Evolutionary conservation across 2,888 invertebrate species (phyloP).

Genomic region (Cancer borealis): DNA sequence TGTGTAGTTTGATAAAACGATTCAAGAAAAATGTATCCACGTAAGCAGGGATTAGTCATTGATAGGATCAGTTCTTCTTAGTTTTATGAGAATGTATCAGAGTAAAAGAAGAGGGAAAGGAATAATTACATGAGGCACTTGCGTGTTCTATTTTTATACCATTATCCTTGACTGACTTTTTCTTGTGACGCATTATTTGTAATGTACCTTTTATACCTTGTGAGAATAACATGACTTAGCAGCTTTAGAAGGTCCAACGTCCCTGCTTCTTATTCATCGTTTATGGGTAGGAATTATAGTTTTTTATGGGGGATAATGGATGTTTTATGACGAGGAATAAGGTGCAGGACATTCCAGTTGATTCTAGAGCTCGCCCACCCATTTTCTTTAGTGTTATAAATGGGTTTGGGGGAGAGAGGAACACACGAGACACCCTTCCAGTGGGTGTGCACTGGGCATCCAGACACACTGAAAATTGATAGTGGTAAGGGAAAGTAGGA

Average conservation of each 20-base stretch:
- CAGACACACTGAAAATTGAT: not conserved
- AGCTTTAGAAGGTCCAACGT: not conserved
- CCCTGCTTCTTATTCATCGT: not conserved
- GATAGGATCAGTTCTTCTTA: not conserved
- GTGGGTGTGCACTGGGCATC: not conserved
- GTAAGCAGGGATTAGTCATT: not conserved
- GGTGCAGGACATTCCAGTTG: not conserved
- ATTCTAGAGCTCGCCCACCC: slow-evolving; percentile 10
- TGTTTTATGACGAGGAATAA: slow-evolving; percentile 38
- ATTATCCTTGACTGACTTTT: not conserved
- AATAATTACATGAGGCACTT: not conserved
- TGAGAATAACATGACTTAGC: not conserved
- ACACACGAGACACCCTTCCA: not conserved
- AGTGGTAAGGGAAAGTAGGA: not conserved
- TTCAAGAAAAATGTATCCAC: not conserved
- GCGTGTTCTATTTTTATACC: not conserved
- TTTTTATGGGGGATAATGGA: slow-evolving; percentile 24
- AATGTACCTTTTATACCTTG: not conserved
- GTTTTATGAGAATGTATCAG: not conserved
- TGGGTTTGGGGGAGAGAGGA: not conserved
- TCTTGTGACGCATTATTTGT: not conserved
- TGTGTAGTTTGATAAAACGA: not conserved
- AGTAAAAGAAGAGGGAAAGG: not conserved
- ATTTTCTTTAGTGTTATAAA: slow-evolving; percentile 41
- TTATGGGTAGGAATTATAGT: not conserved